Percentiles rank a stretch among this genome's conserved stretches.
Evolutionary conservation across 35 echinoderm and acorn worm genomes (phyloP).

Genomic region (Heliocidaris erythrogramma): DNA sequence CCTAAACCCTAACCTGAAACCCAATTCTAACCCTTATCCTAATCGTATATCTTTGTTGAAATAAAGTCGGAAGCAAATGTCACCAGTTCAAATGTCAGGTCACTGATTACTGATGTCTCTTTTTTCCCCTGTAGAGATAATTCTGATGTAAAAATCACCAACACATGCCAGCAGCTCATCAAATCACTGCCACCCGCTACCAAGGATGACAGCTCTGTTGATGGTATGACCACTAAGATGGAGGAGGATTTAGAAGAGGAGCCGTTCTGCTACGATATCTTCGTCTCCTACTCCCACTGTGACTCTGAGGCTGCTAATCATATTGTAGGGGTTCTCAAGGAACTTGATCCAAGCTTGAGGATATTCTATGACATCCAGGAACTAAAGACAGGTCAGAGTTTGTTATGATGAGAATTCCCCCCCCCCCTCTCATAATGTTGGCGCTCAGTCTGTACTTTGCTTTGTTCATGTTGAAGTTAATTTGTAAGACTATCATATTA

Average conservation of each 20-base stretch:
- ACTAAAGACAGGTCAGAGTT: slow-evolving; percentile 71
- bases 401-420: no score
- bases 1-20: no score
- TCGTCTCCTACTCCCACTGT: slow-evolving; percentile 88
- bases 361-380: slow-evolving; percentile 86
- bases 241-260: slow-evolving; percentile 7
- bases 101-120: not conserved
- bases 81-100: no score
- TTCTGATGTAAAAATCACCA: slow-evolving; percentile 45
- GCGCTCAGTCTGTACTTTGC: not conserved
- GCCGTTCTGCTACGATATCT: slow-evolving; percentile 82
- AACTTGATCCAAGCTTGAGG: slow-evolving; percentile 59
- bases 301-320: slow-evolving; percentile 74
- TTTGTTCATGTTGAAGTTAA: no score
- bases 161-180: slow-evolving; percentile 74
- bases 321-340: slow-evolving; percentile 55
- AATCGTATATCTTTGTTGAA: no score
- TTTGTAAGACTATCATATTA: no score
- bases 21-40: no score
- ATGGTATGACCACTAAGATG: not conserved
- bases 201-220: not conserved
- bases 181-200: slow-evolving; percentile 60
- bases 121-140: slow-evolving; percentile 48
- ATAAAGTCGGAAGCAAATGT: no score
- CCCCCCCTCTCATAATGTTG: not conserved